Evolutionary conservation across 2,113 vertebrate genomes (phyloP), one percentile per base, ranked within the genome.

Genomic region (Trematomus loennbergii): DNA sequence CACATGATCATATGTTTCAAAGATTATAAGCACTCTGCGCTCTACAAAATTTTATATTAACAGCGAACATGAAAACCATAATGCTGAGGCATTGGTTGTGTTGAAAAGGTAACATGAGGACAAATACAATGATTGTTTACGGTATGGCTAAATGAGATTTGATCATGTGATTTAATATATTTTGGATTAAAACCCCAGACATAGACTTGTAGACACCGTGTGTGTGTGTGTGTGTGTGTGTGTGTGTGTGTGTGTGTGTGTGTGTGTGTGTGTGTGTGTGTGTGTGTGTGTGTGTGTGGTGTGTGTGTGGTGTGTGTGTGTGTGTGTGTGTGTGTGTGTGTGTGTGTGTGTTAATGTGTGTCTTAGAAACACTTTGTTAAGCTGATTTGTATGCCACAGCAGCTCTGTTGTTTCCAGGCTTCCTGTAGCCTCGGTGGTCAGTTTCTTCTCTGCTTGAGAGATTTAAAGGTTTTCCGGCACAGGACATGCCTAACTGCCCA

Each of bases 311-410:
- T 22, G 33, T 53, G 53, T 12, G 3, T 12, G 58, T 43, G 29
- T 7, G 4, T 65, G 9, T 50, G 22, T 33, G 9, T 48, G 53
- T 12, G 3, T 12, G 58, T 43, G 29, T 7, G 4, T 65, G 4
- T 33, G 22, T 33, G 36, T 43, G 29, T 29, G 29, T 64, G 40
- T 20, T 5, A 22, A 3, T 55, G 45, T 73, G 46, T 57, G 22
- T 73, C 15, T 72, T 18, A 13, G 18, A 62, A 16, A 29, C 33
- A 59, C 22, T 53, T 61, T 59, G 54, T 68, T 29, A 78, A 40
- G 63, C 60, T 68, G 52, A 79, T 91, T 82, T 85, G 85, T 83
- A 83, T 86, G 62, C 85, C 45, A 76, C 72, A 67, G 81, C 61
- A 67, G 78, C 46, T 54, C 67, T 48, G 40, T 75, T 90, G 87